Base-by-base conservation (phyloP, 2,888 invertebrate species). In the Tipula unca region DNA sequence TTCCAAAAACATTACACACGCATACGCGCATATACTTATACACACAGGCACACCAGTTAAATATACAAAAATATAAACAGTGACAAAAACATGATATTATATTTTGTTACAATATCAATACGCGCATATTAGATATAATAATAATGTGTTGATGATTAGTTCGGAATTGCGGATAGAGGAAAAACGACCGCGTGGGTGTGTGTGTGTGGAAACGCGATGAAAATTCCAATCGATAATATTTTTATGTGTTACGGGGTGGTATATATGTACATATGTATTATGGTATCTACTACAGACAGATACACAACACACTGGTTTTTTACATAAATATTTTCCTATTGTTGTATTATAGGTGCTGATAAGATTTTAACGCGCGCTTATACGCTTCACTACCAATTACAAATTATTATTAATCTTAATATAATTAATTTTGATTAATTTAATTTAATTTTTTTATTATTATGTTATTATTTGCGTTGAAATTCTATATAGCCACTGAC, bases 101-200 rank as follows among this genome's bases (percentile, higher is more conserved):
- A 69, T 69, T 69, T 25, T 25, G 69, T 69, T 69, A 69, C 69
- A 69, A 69, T 69, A 25, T 69, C 69, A 69, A 69, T 69, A 69
- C 14, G 69, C 69, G 69, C 10, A 25, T 69, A 69, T 69, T 69
- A 8, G 13, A 69, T 69, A 17, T 54, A 14, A 42, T 35, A 35
- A 39, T 48, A 69, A 69, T 69, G 69, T 69, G 69, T 69, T 69
- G 69, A 69, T 69, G 69, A 69, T 69, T 69, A 69, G 69, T 69
- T 69, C 10, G 25, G 25, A 69, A 69, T 69, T 69, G 69, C 25
- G 69, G 69, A 69, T 69, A 25, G 20, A 69, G 25, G 25, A 25
- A 25, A 48, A 69, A 1, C 69, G 69, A 69, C 25, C 69, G 25
- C 25, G 25, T 17, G 4, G 17, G 48, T 54, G 17, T 48, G 48